Base-by-base conservation (phyloP, 2,888 invertebrate species). In the Unio pictorum region DNA sequence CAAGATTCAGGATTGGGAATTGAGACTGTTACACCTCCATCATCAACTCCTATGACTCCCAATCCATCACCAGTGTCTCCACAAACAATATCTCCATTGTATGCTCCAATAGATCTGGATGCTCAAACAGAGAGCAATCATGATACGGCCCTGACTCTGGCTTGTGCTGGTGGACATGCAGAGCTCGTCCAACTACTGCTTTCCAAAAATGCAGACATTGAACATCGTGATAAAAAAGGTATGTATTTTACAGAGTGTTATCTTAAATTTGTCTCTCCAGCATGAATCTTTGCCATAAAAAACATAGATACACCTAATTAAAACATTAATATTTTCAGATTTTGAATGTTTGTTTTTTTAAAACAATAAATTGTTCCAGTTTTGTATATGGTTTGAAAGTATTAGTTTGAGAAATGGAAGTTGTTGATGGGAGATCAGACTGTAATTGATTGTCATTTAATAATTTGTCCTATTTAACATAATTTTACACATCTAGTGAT, bases 111-210 rank as follows among this genome's bases (percentile, higher is more conserved):
- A 45, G 97, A 99, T 90, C 95, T 99, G 78, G 98, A 99, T 91
- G 96, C 97, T 11, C 97, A 97, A 92, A 99, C 99, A 0, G 99
- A 99, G 91, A 96, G 96, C 85, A 99, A 99, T 92, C 97, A 98
- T 91, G 99, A 99, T 91, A 99, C 99, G 6, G 98, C 99, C 68
- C 92, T 99, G 70, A 99, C 99, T 56, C 92, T 99, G 74, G 99
- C 99, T 64, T 98, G 98, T 91, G 96, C 97, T 73, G 98, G 98
- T 76, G 91, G 91, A 28, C 98, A 99, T 0, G 96, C 97, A 88
- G 98, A 99, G 87, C 93, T 99, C 28, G 98, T 98, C 17, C 95
- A 96, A 89, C 92, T 99, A 86, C 92, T 99, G 77, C 93, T 99
- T 66, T 94, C 94, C 80, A 93, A 98, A 75, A 97, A 97, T 69